phyloP scores from a whole-genome alignment of 2,888 invertebrate species.

The Ophioninae sp. region DNA sequence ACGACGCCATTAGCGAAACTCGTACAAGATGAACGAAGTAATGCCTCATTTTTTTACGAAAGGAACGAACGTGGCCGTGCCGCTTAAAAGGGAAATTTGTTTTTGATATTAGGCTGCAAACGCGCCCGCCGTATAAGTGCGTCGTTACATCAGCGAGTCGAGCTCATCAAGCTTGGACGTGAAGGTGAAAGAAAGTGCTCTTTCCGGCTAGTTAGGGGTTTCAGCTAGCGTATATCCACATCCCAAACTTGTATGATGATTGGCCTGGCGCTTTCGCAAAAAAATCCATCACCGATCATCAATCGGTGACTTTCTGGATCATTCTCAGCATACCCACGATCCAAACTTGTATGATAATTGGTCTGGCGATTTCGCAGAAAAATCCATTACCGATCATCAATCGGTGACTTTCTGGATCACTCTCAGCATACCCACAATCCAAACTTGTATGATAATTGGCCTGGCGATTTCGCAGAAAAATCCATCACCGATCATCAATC shows the following conservation, averaged over 20 bases:
- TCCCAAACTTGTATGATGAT: too few relatives aligned
- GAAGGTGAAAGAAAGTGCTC: background rate
- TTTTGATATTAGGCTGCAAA: conserved; percentile 71
- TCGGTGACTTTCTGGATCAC: background rate
- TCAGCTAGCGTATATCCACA: background rate
- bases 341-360: too few relatives aligned
- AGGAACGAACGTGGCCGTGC: conserved; percentile 16
- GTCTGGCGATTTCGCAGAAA: background rate
- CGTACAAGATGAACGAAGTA: conserved; percentile 75
- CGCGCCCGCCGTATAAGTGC: conserved; percentile 52
- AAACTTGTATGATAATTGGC: too few relatives aligned
- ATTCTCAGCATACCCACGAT: background rate
- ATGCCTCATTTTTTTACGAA: conserved; percentile 73
- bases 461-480: background rate
- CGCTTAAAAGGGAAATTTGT: conserved; percentile 73
- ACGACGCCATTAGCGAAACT: conserved; percentile 79
- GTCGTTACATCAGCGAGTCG: conserved; percentile 51
- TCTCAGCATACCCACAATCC: background rate
- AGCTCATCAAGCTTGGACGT: conserved; percentile 16
- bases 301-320: background rate
- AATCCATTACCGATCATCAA: background rate
- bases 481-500: background rate
- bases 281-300: background rate
- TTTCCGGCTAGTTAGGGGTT: background rate
- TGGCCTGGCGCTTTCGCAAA: background rate